A percentile compares a stretch with the other conserved stretches of the same genome.
Conservation (phyloP, 2,113 vertebrate genomes). For the Bothrops jararaca region DNA sequence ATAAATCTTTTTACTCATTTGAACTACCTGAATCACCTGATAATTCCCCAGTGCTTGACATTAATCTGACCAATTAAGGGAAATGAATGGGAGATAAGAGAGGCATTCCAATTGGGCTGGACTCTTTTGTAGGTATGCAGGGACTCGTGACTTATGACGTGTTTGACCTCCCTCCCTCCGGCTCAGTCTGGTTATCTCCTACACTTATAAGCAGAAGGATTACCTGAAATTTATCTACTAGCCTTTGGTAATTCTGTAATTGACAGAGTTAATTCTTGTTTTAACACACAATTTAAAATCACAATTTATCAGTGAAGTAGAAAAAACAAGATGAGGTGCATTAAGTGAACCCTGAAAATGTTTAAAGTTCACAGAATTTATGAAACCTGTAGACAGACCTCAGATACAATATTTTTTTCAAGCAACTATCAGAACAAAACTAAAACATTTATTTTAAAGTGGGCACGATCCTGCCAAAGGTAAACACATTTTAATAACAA, state of each 20-base stretch:
- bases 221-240: rapidly evolving
- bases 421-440: background rate
- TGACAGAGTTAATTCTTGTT: conserved; percentile 49
- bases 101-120: background rate
- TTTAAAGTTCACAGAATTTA: conserved; percentile 23
- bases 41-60: background rate
- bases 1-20: background rate
- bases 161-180: background rate
- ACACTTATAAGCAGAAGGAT: background rate
- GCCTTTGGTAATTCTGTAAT: conserved; percentile 10
- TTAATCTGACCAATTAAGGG: background rate
- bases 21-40: background rate
- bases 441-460: background rate
- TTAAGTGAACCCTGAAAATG: background rate
- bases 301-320: conserved; percentile 43
- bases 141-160: background rate
- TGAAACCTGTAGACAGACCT: conserved; percentile 22
- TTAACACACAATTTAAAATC: conserved; percentile 51
- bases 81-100: background rate
- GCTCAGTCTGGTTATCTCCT: background rate
- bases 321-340: conserved; percentile 43
- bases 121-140: background rate
- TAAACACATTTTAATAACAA: background rate
- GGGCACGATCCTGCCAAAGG: background rate
- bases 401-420: rapidly evolving